Base-by-base conservation (phyloP, 1,140 invertebrate species). In the Triops cancriformis region DNA sequence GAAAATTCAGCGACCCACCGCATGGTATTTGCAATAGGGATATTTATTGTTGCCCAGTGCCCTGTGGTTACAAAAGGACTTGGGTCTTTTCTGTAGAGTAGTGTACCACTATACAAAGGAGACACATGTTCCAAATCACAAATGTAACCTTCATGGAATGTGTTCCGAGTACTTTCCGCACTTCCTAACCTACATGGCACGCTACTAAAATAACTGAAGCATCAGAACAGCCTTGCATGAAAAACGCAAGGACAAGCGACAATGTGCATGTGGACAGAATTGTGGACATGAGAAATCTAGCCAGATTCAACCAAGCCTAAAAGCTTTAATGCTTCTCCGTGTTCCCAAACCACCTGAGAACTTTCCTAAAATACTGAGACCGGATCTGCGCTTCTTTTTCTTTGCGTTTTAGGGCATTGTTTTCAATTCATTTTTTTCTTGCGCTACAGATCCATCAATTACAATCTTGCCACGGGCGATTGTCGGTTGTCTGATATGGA, bases 401-500 rank as follows among this genome's bases (percentile, higher is more conserved):
- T 37, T 37, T 37, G 31, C 7, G 31, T 37, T 37, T n/a, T 37
- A 37, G 7, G 26, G 27, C 14, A 76, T 12, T 41, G 43, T 27
- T 76, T 18, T 76, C 31, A 18, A 73, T 76, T 76, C 14, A 23
- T 11, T 76, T 18, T 64, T 23, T 64, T 64, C 45, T 84, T 79
- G 82, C 7, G 79, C 89, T 90, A 79, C 89, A 96, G 95, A 87
- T 96, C 95, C 76, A 92, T 93, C 80, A 96, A 95, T 86, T 97
- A 92, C 86, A 91, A 93, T 83, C 92, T 93, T 83, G 89, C 89
- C 78, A 94, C 92, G 43, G 92, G 92, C 73, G 90, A 92, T 80
- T 97, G 95, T 83, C 90, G 92, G 82, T 86, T 96, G 74, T 94
- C 93, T 11, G 93, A 94, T 82, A 93, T 96, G 92, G 94, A 97